Percentiles rank a stretch among this genome's conserved stretches.
phyloP scores from a whole-genome alignment of 2,113 vertebrate species.

The Mionectes macconnelli region DNA sequence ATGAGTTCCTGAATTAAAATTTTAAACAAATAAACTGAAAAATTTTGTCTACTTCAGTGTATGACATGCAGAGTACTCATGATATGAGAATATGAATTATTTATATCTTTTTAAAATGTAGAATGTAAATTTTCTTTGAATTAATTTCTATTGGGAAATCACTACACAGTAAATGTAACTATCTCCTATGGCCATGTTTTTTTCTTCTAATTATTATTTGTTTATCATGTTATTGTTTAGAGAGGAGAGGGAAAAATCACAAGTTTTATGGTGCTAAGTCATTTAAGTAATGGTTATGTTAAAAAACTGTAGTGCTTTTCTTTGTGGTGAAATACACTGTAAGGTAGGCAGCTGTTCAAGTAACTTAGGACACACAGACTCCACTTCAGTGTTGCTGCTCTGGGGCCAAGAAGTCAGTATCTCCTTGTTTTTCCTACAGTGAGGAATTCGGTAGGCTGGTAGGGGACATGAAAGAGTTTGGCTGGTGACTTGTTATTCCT shows the following conservation, averaged over 20 bases:
- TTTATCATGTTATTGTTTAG: constrained; percentile 26
- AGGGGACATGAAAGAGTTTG: neutral
- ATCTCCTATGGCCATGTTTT: constrained; percentile 60
- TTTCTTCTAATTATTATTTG: constrained; percentile 58
- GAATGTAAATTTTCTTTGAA: constrained; percentile 84
- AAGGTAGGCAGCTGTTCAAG: neutral
- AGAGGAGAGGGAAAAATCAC: neutral
- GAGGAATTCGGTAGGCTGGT: neutral
- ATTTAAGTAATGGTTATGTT: neutral
- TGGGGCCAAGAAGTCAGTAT: neutral
- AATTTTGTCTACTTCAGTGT: constrained; percentile 80
- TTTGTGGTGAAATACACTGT: neutral
- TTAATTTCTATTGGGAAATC: constrained; percentile 81
- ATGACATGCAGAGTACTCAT: constrained; percentile 75
- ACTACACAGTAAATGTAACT: constrained; percentile 75
- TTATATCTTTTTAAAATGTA: constrained; percentile 85
- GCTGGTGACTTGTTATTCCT: neutral
- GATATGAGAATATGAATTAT: constrained; percentile 87
- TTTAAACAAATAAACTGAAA: constrained; percentile 72
- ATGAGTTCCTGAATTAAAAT: constrained; percentile 71
- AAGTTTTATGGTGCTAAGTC: neutral
- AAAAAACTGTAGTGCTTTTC: constrained; percentile 24
- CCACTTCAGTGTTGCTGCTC: neutral
- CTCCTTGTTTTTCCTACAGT: neutral
- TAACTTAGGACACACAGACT: neutral